Conservation (phyloP, 2,888 invertebrate genomes). For the Caradrina kadenii region DNA sequence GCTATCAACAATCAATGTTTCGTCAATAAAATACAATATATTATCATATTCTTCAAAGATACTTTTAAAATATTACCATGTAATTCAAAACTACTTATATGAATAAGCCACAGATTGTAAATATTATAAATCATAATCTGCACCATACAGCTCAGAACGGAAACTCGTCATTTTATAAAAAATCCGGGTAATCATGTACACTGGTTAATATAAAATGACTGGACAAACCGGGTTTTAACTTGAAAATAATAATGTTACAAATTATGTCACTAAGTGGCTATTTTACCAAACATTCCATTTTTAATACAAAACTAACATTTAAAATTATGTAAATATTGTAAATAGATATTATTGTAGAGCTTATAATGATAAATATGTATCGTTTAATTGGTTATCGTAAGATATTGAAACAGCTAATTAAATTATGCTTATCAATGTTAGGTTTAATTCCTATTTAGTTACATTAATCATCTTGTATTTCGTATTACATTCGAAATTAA, state of each 20-base stretch:
- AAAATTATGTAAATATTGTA: constrained; percentile 56
- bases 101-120: constrained; percentile 21
- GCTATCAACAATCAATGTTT: not conserved
- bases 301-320: constrained; percentile 25
- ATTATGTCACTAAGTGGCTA: constrained; percentile 34
- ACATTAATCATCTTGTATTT: not conserved
- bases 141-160: constrained; percentile 3
- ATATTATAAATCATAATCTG: constrained; percentile 25
- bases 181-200: not conserved
- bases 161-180: constrained; percentile 16
- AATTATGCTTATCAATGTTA: not conserved
- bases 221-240: constrained; percentile 5
- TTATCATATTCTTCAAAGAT: not conserved
- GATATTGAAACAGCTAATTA: not conserved
- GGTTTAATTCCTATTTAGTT: not conserved
- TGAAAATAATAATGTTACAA: constrained; percentile 32
- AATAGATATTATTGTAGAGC: constrained; percentile 47
- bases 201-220: constrained; percentile 18
- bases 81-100: constrained; percentile 5
- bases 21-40: not conserved
- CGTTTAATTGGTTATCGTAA: constrained; percentile 50
- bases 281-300: constrained; percentile 51
- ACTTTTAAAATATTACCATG: not conserved
- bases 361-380: constrained; percentile 37
- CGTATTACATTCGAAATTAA: constrained; percentile 4